These are phyloP conservation scores for Rhamnusium bicolor DNA, from an alignment of 2,888 invertebrate species.

Conservation along the genomic window DNA sequence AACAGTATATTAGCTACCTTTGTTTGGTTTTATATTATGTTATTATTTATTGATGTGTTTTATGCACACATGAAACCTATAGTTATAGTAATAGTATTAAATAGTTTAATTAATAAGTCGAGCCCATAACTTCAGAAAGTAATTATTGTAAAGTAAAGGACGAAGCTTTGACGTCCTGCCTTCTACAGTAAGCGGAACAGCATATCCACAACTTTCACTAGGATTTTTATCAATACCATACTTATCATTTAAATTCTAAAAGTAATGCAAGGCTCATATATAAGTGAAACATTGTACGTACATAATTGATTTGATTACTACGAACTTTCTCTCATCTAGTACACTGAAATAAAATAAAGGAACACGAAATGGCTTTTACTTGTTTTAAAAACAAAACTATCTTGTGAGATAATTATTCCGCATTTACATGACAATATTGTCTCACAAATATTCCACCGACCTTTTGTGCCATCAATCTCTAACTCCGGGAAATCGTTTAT, in stretches of 20 bases:
- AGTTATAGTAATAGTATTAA: too few species aligned
- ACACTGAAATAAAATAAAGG: neutral
- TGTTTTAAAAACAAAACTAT: neutral
- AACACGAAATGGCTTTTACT: conserved; percentile 2
- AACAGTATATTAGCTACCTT: neutral
- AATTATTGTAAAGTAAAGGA: neutral
- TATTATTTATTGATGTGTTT: too few species aligned
- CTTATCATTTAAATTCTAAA: neutral
- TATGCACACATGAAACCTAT: too few species aligned
- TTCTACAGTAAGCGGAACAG: neutral
- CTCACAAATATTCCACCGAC: too few species aligned
- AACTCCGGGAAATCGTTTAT: too few species aligned
- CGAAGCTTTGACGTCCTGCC: neutral
- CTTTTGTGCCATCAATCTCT: too few species aligned
- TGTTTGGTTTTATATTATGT: neutral
- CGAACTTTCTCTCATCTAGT: conserved; percentile 13
- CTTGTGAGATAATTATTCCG: neutral
- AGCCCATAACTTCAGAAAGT: neutral
- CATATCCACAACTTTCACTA: too few species aligned
- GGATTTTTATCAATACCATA: neutral
- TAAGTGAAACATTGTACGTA: neutral
- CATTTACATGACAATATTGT: too few species aligned
- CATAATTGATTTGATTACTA: neutral
- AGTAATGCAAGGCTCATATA: neutral
- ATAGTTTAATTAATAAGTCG: too few species aligned